Evolutionary conservation across 2,888 invertebrate species (phyloP).

Genomic region (Phortica magna): DNA sequence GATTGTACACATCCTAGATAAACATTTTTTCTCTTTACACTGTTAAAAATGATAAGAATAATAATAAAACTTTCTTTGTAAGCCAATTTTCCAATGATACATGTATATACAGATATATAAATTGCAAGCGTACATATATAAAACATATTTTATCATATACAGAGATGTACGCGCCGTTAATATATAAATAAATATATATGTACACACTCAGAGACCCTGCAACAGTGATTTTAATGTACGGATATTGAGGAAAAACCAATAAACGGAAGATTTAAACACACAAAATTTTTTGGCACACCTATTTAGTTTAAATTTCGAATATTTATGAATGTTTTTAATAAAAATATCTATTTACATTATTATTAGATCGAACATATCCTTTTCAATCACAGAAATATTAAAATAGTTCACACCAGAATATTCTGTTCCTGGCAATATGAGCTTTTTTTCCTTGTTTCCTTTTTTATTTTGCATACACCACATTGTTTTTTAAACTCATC

Average conservation of each 20-base stretch:
- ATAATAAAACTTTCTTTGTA: not conserved
- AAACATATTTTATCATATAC: constrained; percentile 9
- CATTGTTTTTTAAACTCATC: not conserved
- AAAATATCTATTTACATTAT: not conserved
- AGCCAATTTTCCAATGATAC: constrained; percentile 19
- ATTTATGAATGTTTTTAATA: too few species aligned
- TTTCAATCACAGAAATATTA: not conserved
- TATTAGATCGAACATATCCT: not conserved
- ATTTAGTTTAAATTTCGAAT: too few species aligned
- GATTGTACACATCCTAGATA: too few species aligned
- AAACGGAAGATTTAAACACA: too few species aligned
- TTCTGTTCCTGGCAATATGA: not conserved
- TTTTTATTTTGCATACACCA: not conserved
- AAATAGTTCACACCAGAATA: not conserved
- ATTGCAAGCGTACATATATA: not conserved
- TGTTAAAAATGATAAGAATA: not conserved
- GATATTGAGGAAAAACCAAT: not conserved
- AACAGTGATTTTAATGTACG: not conserved
- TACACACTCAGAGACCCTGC: not conserved
- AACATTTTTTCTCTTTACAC: too few species aligned
- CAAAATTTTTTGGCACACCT: too few species aligned
- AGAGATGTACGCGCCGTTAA: not conserved
- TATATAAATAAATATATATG: constrained; percentile 1
- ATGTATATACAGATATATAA: constrained; percentile 25
- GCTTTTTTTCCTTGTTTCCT: not conserved